phyloP scores from a whole-genome alignment of 2,888 invertebrate species.

The Archips crataeganus region DNA sequence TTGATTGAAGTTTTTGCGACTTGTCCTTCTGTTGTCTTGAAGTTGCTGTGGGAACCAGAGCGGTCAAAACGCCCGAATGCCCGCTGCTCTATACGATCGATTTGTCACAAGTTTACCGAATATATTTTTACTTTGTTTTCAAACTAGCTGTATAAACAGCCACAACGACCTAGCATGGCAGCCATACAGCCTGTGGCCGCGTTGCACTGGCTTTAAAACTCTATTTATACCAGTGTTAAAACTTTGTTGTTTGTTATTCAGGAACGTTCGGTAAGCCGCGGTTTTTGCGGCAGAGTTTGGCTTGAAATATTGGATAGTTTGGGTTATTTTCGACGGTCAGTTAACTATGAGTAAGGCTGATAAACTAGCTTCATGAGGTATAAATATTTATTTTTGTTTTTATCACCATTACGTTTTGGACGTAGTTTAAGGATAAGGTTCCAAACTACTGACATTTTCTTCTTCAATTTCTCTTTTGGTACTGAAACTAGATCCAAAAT shows the following conservation, averaged over 20 bases:
- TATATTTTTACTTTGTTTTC: not conserved
- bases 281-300: slow-evolving; percentile 11
- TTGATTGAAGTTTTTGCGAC: too few relatives aligned
- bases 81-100: too few relatives aligned
- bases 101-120: too few relatives aligned
- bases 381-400: too few relatives aligned
- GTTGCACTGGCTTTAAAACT: slow-evolving; percentile 17
- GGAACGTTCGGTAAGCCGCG: slow-evolving; percentile 4
- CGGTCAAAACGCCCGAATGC: too few relatives aligned
- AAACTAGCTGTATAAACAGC: slow-evolving; percentile 13
- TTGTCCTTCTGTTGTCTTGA: too few relatives aligned
- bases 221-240: slow-evolving; percentile 25
- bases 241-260: slow-evolving; percentile 26
- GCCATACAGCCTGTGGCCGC: slow-evolving; percentile 10
- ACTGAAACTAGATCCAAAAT: too few relatives aligned
- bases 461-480: too few relatives aligned
- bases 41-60: too few relatives aligned
- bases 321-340: slow-evolving; percentile 12
- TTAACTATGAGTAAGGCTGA: not conserved
- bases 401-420: too few relatives aligned
- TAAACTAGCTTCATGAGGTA: not conserved
- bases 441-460: too few relatives aligned
- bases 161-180: slow-evolving; percentile 3
- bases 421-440: too few relatives aligned
- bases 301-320: slow-evolving; percentile 19